A percentile compares a stretch with the other conserved stretches of the same genome.
Conservation (phyloP, 2,888 invertebrate genomes). For the Caenorhabditis auriculariae region DNA sequence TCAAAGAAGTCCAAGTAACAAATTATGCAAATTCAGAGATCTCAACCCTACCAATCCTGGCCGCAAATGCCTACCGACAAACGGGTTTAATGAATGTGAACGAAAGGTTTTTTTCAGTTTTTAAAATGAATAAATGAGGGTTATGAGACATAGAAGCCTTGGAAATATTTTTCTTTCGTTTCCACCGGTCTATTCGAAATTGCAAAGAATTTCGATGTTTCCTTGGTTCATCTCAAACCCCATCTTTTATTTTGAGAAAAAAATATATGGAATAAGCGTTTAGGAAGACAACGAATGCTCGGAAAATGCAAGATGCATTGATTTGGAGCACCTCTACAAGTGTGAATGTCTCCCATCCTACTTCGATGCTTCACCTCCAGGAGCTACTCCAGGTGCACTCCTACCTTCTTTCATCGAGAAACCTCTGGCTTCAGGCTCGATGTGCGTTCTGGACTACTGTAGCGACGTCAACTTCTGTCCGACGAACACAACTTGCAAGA, state of each 20-base stretch:
- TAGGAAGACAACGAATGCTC: slow-evolving; percentile 50
- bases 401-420: too few relatives aligned
- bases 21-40: too few relatives aligned
- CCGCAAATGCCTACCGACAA: slow-evolving; percentile 53
- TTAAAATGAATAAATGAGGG: background rate
- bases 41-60: slow-evolving; percentile 60
- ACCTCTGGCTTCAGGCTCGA: slow-evolving; percentile 11
- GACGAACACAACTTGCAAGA: slow-evolving; percentile 85
- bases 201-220: too few relatives aligned
- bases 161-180: too few relatives aligned
- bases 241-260: too few relatives aligned
- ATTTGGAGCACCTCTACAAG: slow-evolving; percentile 61
- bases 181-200: too few relatives aligned
- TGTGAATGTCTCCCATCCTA: slow-evolving; percentile 60
- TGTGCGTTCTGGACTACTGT: slow-evolving; percentile 61
- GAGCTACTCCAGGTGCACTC: slow-evolving; percentile 43
- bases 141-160: too few relatives aligned
- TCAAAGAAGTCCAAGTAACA: too few relatives aligned
- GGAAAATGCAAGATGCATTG: slow-evolving; percentile 60
- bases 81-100: slow-evolving; percentile 63
- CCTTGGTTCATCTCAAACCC: too few relatives aligned
- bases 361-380: slow-evolving; percentile 56
- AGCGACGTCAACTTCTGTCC: slow-evolving; percentile 76
- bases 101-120: slow-evolving; percentile 6
- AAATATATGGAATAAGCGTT: background rate